These are phyloP conservation scores for Lacanobia oleracea DNA, from an alignment of 2,888 invertebrate genomes.

Conservation along the genomic window DNA sequence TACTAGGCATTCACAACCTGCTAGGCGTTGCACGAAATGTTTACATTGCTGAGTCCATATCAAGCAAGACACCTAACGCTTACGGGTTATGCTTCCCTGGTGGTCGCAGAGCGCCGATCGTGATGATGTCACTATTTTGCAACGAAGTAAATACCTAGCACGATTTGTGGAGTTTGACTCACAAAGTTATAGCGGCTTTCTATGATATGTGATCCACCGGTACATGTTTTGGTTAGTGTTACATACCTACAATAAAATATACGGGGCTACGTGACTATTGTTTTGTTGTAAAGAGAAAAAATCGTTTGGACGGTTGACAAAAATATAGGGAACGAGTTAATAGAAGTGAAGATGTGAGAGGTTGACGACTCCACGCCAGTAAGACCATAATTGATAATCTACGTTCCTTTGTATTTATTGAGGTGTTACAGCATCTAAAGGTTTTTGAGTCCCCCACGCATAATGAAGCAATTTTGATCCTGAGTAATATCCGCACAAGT, in stretches of 20 bases:
- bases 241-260: conserved; percentile 45
- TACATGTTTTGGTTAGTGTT: conserved; percentile 56
- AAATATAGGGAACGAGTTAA: conserved; percentile 3
- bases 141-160: conserved; percentile 63
- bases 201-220: conserved; percentile 54
- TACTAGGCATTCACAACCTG: conserved; percentile 76
- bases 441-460: conserved; percentile 17
- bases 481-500: conserved; percentile 43
- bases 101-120: conserved; percentile 78
- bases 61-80: conserved; percentile 76
- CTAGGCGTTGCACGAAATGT: conserved; percentile 74
- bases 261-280: conserved; percentile 49
- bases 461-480: conserved; percentile 22
- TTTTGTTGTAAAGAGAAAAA: conserved; percentile 24
- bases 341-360: neutral
- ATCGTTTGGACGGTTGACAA: neutral
- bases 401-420: neutral
- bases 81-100: conserved; percentile 79
- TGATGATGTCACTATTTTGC: conserved; percentile 83
- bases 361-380: neutral
- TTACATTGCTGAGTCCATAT: conserved; percentile 80
- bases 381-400: neutral
- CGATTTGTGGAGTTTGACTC: conserved; percentile 54
- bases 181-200: conserved; percentile 52
- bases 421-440: neutral